Percentiles rank a stretch among this genome's conserved stretches.
Conservation (phyloP, 2,113 vertebrate genomes). For the Picathartes gymnocephalus region DNA sequence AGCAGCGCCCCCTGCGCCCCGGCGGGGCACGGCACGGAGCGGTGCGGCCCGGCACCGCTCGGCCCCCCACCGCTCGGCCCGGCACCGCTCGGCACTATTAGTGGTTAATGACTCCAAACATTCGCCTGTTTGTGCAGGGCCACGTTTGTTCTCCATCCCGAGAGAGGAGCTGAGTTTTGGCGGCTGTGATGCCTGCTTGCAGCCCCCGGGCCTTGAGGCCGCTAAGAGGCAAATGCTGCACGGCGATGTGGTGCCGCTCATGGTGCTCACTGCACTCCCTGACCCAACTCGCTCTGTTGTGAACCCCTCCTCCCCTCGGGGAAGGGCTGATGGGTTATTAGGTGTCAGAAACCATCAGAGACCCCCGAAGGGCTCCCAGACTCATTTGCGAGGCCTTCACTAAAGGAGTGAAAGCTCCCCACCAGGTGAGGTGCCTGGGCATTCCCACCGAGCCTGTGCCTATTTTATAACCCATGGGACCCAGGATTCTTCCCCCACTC, state of each 20-base stretch:
- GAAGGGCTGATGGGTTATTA: not conserved
- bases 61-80: not conserved
- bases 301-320: no score
- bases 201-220: not conserved
- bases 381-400: not conserved
- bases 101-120: no score
- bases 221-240: not conserved
- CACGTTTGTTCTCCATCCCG: not conserved
- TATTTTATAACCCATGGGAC: not conserved
- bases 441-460: accelerated
- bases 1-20: not conserved
- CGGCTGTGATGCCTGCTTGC: not conserved
- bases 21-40: not conserved
- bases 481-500: not conserved
- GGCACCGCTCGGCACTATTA: accelerated
- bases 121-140: not conserved
- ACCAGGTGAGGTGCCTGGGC: not conserved
- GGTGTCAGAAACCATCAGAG: not conserved
- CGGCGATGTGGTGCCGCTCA: not conserved
- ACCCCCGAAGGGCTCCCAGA: no score
- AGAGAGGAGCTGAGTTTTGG: not conserved
- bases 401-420: not conserved
- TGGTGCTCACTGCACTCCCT: not conserved
- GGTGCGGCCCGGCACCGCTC: not conserved
- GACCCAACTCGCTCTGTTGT: no score